A percentile compares a stretch with the other conserved stretches of the same genome.
phyloP scores from a whole-genome alignment of 2,797 vertebrate species.

The Limosa lapponica region DNA sequence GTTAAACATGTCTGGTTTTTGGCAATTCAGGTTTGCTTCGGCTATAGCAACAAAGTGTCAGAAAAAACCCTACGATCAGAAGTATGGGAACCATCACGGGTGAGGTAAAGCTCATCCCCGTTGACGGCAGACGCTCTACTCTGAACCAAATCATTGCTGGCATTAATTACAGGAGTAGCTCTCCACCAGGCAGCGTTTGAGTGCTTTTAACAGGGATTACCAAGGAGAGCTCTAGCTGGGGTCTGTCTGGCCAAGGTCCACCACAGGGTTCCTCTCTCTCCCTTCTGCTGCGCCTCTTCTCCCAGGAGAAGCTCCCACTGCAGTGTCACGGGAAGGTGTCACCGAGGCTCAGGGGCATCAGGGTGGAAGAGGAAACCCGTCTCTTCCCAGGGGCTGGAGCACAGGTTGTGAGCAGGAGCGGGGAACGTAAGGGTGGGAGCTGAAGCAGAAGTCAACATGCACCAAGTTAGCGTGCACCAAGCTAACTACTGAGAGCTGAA shows the following conservation, averaged over 20 bases:
- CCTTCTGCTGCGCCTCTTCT: neutral
- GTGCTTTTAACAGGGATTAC: neutral
- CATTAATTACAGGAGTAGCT: neutral
- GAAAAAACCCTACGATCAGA: neutral
- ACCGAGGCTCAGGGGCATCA: neutral
- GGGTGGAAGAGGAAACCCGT: neutral
- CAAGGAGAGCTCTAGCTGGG: neutral
- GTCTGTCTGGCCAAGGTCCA: neutral
- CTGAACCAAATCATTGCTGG: neutral
- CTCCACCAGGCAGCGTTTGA: neutral
- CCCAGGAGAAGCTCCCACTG: neutral
- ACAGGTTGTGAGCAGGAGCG: neutral
- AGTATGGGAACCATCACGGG: neutral
- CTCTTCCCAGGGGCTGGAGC: neutral
- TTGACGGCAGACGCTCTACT: neutral
- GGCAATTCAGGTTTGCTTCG: neutral
- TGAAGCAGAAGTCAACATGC: constrained; percentile 2
- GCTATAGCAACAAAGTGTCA: neutral
- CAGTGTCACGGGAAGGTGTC: neutral
- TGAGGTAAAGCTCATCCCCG: neutral
- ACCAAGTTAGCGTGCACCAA: neutral
- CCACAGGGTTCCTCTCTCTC: neutral
- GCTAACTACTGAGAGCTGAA: neutral
- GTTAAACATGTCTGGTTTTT: neutral
- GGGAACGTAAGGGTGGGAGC: neutral